A percentile compares a stretch with the other conserved stretches of the same genome.
Evolutionary conservation across 2,888 invertebrate species (phyloP).

Genomic region (Conus canariensis): DNA sequence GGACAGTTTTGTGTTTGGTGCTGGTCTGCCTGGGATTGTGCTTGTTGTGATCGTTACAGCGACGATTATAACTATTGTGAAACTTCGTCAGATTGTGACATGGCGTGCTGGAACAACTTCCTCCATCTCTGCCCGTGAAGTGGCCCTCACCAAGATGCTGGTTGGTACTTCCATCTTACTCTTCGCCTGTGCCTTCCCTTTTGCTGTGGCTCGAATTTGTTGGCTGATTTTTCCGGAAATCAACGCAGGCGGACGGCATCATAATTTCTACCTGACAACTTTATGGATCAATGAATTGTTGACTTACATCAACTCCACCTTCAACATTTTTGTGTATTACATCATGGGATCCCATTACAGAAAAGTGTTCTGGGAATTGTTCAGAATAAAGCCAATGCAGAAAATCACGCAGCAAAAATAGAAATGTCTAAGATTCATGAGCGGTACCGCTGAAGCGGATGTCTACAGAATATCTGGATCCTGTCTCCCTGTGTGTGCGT

Average conservation of each 20-base stretch:
- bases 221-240: slow-evolving; percentile 6
- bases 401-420: too few relatives aligned
- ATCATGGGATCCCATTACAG: slow-evolving; percentile 1
- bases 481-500: too few relatives aligned
- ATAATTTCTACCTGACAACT: neutral
- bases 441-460: too few relatives aligned
- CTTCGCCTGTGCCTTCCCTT: neutral
- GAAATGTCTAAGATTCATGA: too few relatives aligned
- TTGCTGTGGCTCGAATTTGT: neutral
- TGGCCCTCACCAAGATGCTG: slow-evolving; percentile 27
- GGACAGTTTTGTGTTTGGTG: neutral
- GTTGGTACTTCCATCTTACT: neutral
- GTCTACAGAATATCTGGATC: too few relatives aligned
- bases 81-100: neutral
- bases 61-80: neutral
- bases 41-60: neutral
- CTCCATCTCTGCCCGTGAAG: neutral
- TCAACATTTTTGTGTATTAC: slow-evolving; percentile 12
- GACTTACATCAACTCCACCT: slow-evolving; percentile 1
- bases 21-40: neutral
- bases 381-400: neutral
- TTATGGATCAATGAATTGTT: neutral
- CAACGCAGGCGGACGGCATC: neutral
- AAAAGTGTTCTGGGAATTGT: neutral
- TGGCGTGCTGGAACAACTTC: slow-evolving; percentile 6